Evolutionary conservation across 2,888 invertebrate species (phyloP).

Genomic region (Caenorhabditis uteleia): DNA sequence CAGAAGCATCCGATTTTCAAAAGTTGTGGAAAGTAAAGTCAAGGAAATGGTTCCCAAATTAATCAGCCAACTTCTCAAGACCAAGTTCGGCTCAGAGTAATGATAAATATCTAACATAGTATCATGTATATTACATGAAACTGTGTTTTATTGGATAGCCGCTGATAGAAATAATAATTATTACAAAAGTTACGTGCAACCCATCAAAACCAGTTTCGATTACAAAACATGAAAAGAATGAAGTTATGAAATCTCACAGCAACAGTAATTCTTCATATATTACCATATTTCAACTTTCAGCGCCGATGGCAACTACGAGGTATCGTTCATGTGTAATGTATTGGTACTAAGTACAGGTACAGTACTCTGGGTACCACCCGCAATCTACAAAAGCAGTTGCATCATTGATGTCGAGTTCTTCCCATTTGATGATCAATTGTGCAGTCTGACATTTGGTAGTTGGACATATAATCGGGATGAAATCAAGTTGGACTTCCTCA

Average conservation of each 20-base stretch:
- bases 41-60: too few species aligned
- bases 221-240: too few species aligned
- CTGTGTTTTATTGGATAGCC: too few species aligned
- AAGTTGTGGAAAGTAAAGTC: too few species aligned
- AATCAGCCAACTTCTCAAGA: too few species aligned
- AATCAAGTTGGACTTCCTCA: conserved; percentile 82
- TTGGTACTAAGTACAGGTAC: conserved; percentile 88
- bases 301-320: conserved; percentile 99
- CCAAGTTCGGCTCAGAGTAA: too few species aligned
- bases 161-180: too few species aligned
- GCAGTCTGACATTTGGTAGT: conserved; percentile 98
- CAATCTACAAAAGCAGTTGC: conserved; percentile 98
- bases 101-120: too few species aligned
- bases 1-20: too few species aligned
- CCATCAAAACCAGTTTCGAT: too few species aligned
- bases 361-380: conserved; percentile 95
- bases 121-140: too few species aligned
- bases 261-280: background rate
- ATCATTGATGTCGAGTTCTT: conserved; percentile 77
- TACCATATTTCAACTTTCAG: conserved; percentile 73
- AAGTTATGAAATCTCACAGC: background rate
- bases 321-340: conserved; percentile 97
- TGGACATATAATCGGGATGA: conserved; percentile 78
- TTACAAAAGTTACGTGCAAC: too few species aligned
- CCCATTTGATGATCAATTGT: conserved; percentile 79